phyloP scores from a whole-genome alignment of 2,797 vertebrate genomes.

The Lemur catta region DNA sequence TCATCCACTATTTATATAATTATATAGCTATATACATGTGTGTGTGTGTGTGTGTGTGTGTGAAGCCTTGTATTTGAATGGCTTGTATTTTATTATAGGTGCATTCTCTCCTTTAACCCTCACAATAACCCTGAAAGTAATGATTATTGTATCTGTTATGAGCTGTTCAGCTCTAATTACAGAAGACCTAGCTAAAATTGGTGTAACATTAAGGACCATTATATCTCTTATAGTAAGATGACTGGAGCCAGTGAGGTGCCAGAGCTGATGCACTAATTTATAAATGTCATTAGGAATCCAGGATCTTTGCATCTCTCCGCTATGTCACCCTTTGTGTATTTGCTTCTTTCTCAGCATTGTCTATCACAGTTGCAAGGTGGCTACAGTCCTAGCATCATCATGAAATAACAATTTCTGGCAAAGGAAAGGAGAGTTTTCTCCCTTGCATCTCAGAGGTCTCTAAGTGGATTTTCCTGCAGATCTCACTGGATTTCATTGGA shows the following conservation, averaged over 20 bases:
- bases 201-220: background rate
- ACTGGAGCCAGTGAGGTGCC: background rate
- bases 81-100: background rate
- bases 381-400: too few relatives aligned
- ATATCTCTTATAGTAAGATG: background rate
- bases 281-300: background rate
- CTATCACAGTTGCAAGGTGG: background rate
- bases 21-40: background rate
- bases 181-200: background rate
- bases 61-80: background rate
- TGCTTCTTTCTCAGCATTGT: background rate
- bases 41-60: background rate
- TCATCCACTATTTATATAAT: background rate
- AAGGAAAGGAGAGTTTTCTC: background rate
- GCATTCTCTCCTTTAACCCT: background rate
- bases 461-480: background rate
- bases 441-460: background rate
- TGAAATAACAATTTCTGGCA: background rate
- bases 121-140: background rate
- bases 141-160: background rate
- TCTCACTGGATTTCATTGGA: background rate
- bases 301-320: background rate
- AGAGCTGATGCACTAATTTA: background rate
- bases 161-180: background rate
- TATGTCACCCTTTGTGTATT: background rate